phyloP scores from a whole-genome alignment of 2,888 invertebrate species.

The Odontocolon sp. region DNA sequence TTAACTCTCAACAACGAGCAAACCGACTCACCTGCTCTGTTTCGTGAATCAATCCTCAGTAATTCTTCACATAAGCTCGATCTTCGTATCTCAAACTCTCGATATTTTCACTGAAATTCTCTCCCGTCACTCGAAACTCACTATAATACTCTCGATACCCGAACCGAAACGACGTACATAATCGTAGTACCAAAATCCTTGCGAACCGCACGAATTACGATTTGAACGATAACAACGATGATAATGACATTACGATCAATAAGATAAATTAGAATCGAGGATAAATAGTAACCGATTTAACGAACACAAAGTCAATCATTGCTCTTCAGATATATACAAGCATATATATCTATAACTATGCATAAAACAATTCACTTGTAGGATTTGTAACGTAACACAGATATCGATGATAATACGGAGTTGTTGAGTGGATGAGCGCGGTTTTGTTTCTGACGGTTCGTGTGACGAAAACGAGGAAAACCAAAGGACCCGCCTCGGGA shows the following conservation, averaged over 20 bases:
- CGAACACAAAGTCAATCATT: background rate
- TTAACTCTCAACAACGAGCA: constrained; percentile 25
- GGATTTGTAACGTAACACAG: background rate
- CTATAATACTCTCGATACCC: too few relatives aligned
- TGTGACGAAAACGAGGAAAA: constrained; percentile 69
- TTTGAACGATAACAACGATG: too few relatives aligned
- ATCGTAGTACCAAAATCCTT: too few relatives aligned
- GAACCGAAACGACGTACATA: too few relatives aligned
- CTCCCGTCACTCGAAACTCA: too few relatives aligned
- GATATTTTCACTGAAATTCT: background rate
- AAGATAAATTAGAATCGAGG: too few relatives aligned
- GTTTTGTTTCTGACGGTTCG: constrained; percentile 60
- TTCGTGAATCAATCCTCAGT: constrained; percentile 9
- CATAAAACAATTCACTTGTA: background rate
- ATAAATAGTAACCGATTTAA: too few relatives aligned
- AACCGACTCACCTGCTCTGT: constrained; percentile 29
- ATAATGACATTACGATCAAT: too few relatives aligned
- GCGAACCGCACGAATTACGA: too few relatives aligned
- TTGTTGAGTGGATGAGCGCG: constrained; percentile 52
- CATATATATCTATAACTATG: background rate
- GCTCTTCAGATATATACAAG: background rate
- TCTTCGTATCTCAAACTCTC: background rate
- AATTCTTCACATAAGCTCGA: constrained; percentile 29
- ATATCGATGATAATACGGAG: background rate
- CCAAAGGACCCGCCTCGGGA: constrained; percentile 79